Base-by-base conservation (phyloP, 2,888 invertebrate species). In the Nephrotoma guestfalica region DNA sequence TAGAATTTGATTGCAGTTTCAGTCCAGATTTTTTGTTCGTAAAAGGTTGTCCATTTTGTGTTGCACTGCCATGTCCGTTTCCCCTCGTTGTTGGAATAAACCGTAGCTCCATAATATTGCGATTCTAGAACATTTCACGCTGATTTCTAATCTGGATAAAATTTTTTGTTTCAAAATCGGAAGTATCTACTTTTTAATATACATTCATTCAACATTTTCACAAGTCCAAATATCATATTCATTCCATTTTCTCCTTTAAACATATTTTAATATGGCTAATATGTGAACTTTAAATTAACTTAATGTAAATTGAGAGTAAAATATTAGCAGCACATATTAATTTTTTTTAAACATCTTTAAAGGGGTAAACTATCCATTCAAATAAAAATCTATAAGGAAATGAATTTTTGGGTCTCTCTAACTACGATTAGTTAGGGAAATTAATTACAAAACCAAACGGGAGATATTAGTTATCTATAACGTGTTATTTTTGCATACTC, bases 61-160 rank as follows among this genome's bases (percentile, higher is more conserved):
- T 88, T 40, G 88, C 90, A 85, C 89, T 89, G 41, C 88, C 88
- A 11, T 41, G 30, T 11, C 41, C 42, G 9, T n/a, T 84, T 15
- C 84, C 84, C n/a, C 89, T 89, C 47, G 90, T 89, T 43, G 88
- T 88, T 89, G 87, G 90, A 90, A 90, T 90, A 90, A 90, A 92
- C 88, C 89, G 91, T 88, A 90, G 90, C 90, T 89, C 91, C 91
- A 90, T 91, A 89, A 91, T 90, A 88, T 91, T 91, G 89, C 90
- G 90, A 90, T 91, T 91, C 91, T 91, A 90, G 89, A 91, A 91
- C 90, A 90, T 89, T 71, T 89, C 89, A 91, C 89, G 90, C 90
- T 90, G 89, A 90, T 89, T 89, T 89, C 89, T 89, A 89, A 89
- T 89, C 89, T 89, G 89, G 88, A 89, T 88, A 88, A 88, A 88